These are phyloP conservation scores for Stylophora pistillata DNA, from an alignment of 64 coral and sea anemone genomes.

Conservation along the genomic window DNA sequence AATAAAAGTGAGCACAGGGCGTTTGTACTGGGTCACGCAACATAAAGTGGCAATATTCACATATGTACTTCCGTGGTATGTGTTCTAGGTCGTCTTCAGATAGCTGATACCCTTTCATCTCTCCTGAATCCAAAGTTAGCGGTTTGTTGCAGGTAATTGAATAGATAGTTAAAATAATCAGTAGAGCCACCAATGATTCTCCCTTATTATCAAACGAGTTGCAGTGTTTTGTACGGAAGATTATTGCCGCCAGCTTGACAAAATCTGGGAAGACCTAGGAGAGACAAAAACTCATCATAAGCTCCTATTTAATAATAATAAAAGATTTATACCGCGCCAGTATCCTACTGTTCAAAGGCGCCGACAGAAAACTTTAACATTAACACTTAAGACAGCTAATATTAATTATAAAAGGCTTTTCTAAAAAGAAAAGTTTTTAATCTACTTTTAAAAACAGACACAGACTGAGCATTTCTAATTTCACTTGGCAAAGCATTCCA, in stretches of 20 bases:
- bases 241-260: neutral
- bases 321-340: too few species aligned
- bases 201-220: neutral
- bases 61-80: constrained; percentile 11
- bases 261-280: neutral
- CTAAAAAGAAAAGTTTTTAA: too few species aligned
- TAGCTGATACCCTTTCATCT: constrained; percentile 22
- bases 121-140: neutral
- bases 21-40: constrained; percentile 31
- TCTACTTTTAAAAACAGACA: too few species aligned
- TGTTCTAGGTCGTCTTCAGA: neutral
- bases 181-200: neutral
- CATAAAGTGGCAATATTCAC: neutral
- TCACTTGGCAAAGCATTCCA: too few species aligned
- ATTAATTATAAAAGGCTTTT: too few species aligned
- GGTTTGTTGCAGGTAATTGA: neutral
- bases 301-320: too few species aligned
- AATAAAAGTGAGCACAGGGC: constrained; percentile 40
- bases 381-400: too few species aligned
- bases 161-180: neutral
- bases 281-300: neutral
- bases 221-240: neutral
- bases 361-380: too few species aligned
- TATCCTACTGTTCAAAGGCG: too few species aligned
- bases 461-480: too few species aligned